Evolutionary conservation across 2,797 vertebrate genomes (phyloP), one percentile per base, ranked within the genome.

Genomic region (Mico argentatus): DNA sequence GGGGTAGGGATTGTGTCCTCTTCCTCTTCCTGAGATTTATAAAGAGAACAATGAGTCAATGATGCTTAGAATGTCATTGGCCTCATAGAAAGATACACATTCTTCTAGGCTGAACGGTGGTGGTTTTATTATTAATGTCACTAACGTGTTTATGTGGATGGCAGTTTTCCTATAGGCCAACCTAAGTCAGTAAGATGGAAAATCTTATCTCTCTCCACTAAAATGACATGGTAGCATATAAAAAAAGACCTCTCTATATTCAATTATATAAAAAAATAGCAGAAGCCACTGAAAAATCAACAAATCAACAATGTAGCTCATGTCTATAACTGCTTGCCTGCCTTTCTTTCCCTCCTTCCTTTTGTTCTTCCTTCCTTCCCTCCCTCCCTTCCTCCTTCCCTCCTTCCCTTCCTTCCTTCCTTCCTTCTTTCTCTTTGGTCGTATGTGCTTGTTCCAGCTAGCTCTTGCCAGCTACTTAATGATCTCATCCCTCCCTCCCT

Each of bases 111-210:
- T 27, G 9, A 46, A 17, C 44, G 41, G 64, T 46, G 1, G 15
- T 67, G 67, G 13, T 41, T 94, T 89, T 59, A 91, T 90, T 93
- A 96, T 11, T 79, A 80, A 75, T 80, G 80, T 79, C 50, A 52
- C 88, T 75, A 33, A 79, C 36, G 39, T 10, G 5, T 41, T 55
- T 96, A 48, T 73, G 7, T 94, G 83, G 87, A 26, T 44, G 82
- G 30, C 44, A 77, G 44, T 82, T 94, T 84, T 61, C 88, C 92
- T 77, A 46, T 8, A 39, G 88, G 59, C 36, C 55, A 72, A 33
- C 33, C 46, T 36, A 89, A 96, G 48, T 75, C 70, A 90, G 59
- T 61, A 86, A 95, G 48, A 94, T 64, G 48, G 57, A 96, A 96
- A 96, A 76, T 46, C 50, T 24, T 61, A 26, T 72, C 52, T 52